Base-by-base conservation (phyloP, 2,797 vertebrate species). In the Pseudochirops corinnae region DNA sequence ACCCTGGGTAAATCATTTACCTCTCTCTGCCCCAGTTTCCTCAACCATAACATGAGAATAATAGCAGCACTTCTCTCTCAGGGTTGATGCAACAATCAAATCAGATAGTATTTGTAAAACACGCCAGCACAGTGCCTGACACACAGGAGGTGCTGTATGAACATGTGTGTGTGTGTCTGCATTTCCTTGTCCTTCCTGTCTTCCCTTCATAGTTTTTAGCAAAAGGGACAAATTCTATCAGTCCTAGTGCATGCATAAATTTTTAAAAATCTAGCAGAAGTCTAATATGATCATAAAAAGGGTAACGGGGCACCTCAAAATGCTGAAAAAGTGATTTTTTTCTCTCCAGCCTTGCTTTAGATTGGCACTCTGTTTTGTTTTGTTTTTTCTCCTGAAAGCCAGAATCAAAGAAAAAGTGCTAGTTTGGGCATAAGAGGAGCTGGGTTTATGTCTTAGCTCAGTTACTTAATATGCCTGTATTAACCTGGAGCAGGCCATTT, bases 401-500 rank as follows among this genome's bases (percentile, higher is more conserved):
- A 82, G 74, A 82, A 7, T 11, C 74, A 82, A 82, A 82, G 74
- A 46, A 82, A 82, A 82, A 82, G 39, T 82, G 21, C n/a, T 82
- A 46, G 1, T 82, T 46, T 39, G 18, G 16, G 6, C 21, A n/a
- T 46, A 39, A 82, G n/a, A 82, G n/a, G n/a, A 82, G 18, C 21
- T 82, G 18, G 39, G 14, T 46, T 82, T 46, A 82, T 82, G 74
- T 82, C 74, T 46, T 82, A 82, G n/a, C 91, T 74, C 91, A 95
- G 52, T 26, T 24, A 62, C 26, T 74, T 12, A 1, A 24, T 56
- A 94, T 4, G 50, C 95, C 16, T 87, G 18, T 18, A 13, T 95
- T 91, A 55, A 91, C 95, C 91, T 92, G 92, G 58, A 90, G 67
- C 9, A 92, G 93, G 12, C 31, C 95, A 6, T 62, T 97, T 92